Percentiles rank a stretch among this genome's conserved stretches.
phyloP scores from a whole-genome alignment of 2,888 invertebrate genomes.

The Abrostola triplasia region DNA sequence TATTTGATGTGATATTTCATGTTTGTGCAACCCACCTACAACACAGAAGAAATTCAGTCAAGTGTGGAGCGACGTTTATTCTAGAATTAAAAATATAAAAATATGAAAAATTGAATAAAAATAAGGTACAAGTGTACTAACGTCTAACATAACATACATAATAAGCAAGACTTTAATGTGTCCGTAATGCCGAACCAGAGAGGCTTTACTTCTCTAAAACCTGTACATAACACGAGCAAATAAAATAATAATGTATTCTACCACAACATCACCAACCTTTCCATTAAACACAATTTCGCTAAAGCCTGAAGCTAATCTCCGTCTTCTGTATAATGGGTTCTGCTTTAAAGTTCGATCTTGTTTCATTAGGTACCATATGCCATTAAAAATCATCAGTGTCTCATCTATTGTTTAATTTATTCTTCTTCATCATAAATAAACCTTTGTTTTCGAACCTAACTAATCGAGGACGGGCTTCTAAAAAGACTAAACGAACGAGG shows the following conservation, averaged over 20 bases:
- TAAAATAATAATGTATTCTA: slow-evolving; percentile 23
- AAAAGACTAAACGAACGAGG: too few species aligned
- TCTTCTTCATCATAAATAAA: too few species aligned
- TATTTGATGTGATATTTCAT: too few species aligned
- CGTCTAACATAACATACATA: slow-evolving; percentile 7
- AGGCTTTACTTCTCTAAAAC: slow-evolving; percentile 14
- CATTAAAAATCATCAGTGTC: too few species aligned
- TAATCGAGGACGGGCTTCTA: too few species aligned
- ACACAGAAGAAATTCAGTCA: too few species aligned
- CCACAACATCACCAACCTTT: slow-evolving; percentile 18
- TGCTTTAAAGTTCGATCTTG: background rate
- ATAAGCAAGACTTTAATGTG: slow-evolving; percentile 13
- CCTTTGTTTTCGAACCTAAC: too few species aligned
- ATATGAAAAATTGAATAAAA: too few species aligned
- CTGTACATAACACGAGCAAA: slow-evolving; percentile 18
- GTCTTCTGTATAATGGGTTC: slow-evolving; percentile 1
- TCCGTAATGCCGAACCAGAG: slow-evolving; percentile 12
- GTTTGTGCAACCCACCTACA: too few species aligned
- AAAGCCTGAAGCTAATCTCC: slow-evolving; percentile 13
- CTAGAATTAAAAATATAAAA: too few species aligned
- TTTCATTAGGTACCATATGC: background rate
- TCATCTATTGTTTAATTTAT: too few species aligned
- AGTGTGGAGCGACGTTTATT: too few species aligned
- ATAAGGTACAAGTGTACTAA: slow-evolving; percentile 4
- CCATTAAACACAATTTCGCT: slow-evolving; percentile 21